Conservation (phyloP, 1,140 invertebrate genomes). For the Ctenoplectra terminalis region DNA sequence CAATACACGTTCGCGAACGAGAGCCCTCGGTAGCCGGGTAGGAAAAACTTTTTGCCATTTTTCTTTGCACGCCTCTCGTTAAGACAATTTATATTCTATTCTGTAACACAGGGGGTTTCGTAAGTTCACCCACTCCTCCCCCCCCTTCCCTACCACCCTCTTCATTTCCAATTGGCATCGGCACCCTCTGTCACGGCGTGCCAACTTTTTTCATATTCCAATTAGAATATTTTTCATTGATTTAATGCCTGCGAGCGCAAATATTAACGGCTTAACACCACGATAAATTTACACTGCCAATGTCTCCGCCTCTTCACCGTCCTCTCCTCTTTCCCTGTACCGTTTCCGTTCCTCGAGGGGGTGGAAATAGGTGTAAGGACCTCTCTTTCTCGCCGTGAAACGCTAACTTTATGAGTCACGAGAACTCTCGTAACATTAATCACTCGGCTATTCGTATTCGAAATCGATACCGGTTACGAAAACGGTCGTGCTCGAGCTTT, state of each 20-base stretch:
- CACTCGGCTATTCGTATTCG: conserved; percentile 73
- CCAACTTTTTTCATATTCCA: conserved; percentile 84
- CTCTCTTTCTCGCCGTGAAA: conserved; percentile 64
- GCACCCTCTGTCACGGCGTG: conserved; percentile 62
- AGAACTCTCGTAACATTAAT: conserved; percentile 82
- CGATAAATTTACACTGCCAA: conserved; percentile 82
- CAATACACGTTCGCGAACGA: conserved; percentile 53
- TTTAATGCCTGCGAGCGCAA: conserved; percentile 79
- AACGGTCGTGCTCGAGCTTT: conserved; percentile 65
- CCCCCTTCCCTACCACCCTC: not conserved
- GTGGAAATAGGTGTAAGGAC: conserved; percentile 43
- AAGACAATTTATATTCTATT: conserved; percentile 76
- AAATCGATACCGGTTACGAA: conserved; percentile 78
- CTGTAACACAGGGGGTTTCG: conserved; percentile 51
- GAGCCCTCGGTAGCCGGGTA: conserved; percentile 22
- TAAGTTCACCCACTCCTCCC: conserved; percentile 22
- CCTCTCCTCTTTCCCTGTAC: not conserved
- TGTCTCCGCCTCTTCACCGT: conserved; percentile 54
- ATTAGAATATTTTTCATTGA: conserved; percentile 84
- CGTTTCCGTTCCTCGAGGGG: conserved; percentile 10
- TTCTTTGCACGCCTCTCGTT: conserved; percentile 60
- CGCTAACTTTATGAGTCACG: conserved; percentile 81
- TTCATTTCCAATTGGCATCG: conserved; percentile 34
- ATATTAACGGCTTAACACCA: conserved; percentile 81
- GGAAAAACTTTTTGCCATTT: conserved; percentile 68